Evolutionary conservation across 1,140 invertebrate genomes (phyloP), one percentile per base, ranked within the genome.

Genomic region (Heliconius himera): DNA sequence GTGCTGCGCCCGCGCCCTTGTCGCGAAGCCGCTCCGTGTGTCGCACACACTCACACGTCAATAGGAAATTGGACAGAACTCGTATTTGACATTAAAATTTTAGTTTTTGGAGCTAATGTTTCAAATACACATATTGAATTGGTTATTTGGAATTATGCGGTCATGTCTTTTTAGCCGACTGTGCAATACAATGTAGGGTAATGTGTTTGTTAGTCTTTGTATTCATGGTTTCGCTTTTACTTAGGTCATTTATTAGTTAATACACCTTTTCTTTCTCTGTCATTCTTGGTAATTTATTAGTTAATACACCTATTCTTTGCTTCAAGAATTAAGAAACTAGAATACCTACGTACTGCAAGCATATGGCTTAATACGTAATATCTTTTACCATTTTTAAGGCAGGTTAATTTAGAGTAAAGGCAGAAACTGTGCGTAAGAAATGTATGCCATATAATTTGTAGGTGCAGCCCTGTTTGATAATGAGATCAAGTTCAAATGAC

Each of bases 401-500:
- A 51, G 49, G 49, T 18, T 51, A 51, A 51, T 51, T 51, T 20
- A 20, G 49, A 51, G 49, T 16, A 66, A 66, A 66, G 5, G 3
- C 60, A 29, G 49, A 16, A 11, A 13, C 13, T 26, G 26, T 66
- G 26, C 60, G 22, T 66, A 29, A 29, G 11, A 16, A 66, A 66
- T 11, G 60, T 22, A 66, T 66, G 22, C 88, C 89, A 91, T 91
- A 91, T 89, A 85, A 90, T 87, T 90, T 87, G 85, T 85, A 80
- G 81, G 87, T 84, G 84, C 81, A 87, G 84, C 81, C 78, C 85
- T 85, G 82, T 84, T 89, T 89, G 90, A 93, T 91, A 93, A 92
- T 90, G 88, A 90, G 89, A 93, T 92, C 91, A 93, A 93, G 91
- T 93, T 93, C 91, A 91, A 91, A 90, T 88, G 88, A 89, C 83